Base-by-base conservation (phyloP, 1,140 invertebrate species). In the Parapsyche elsis region DNA sequence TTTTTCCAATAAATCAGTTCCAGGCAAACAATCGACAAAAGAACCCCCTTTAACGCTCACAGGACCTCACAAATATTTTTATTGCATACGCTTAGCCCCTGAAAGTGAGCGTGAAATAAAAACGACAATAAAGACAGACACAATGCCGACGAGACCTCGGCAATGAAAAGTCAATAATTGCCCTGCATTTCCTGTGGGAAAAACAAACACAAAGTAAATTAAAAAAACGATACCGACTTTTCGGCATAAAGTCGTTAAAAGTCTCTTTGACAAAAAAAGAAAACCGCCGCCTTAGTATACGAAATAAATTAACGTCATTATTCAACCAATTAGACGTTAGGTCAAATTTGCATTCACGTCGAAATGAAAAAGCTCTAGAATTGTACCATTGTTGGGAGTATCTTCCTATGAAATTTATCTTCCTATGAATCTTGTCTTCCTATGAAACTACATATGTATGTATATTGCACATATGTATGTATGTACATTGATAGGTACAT, bases 1-100 rank as follows among this genome's bases (percentile, higher is more conserved):
- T 53, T 53, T 53, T 53, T 10, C 49, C 49, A 53, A 53, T 53
- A 53, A 53, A 53, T 53, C 49, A 53, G 49, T 19, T 14, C 49
- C 49, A 53, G 10, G 12, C 49, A 53, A 53, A 53, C 49, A 53
- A 16, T 53, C 49, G 49, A 53, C 49, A 53, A 53, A 53, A 16
- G 30, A 16, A 53, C 49, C 12, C 49, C 49, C 49, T 19, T 53
- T 53, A 53, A 53, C 49, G 16, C 49, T 53, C 49, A 16, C 49
- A 53, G 0, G 21, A 9, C 21, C 21, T 19, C 16, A 61, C 59
- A 61, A 61, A 61, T 61, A 61, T 61, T 61, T 61, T 61, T 61
- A 61, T 61, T 61, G 59, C 21, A 61, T 61, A 61, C 21, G 59
- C 49, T 53, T 53, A 61, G 10, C 59, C 59, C 59, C 16, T 53